Percentiles rank a stretch among this genome's conserved stretches.
These are phyloP conservation scores for Noctua janthina DNA, from an alignment of 2,888 invertebrate genomes.

Conservation along the genomic window DNA sequence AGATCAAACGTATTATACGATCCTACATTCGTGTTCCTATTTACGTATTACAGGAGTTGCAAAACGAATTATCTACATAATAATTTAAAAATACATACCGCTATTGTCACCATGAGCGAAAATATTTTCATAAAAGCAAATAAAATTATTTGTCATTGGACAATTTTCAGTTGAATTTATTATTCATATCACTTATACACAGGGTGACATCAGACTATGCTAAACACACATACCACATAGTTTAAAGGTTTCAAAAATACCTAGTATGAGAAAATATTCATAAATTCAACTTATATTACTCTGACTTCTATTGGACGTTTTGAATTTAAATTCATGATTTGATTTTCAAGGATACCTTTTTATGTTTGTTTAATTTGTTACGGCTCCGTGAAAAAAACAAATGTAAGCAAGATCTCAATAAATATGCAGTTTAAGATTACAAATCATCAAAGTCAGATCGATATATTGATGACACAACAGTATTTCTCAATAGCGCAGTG, in stretches of 20 bases:
- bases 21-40: background rate
- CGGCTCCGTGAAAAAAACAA: background rate
- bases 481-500: background rate
- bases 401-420: background rate
- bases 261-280: background rate
- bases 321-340: background rate
- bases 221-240: background rate
- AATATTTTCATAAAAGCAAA: background rate
- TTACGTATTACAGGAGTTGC: background rate
- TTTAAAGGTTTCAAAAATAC: constrained; percentile 13
- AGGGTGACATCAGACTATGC: constrained; percentile 24
- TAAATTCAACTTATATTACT: background rate
- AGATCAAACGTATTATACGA: background rate
- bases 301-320: background rate
- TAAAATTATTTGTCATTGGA: background rate
- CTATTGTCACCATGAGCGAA: background rate
- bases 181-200: background rate
- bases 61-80: background rate
- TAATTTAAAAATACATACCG: background rate
- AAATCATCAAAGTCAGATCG: background rate
- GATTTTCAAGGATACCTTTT: background rate
- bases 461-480: constrained; percentile 8
- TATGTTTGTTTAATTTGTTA: background rate
- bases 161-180: background rate
- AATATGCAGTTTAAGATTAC: background rate